Evolutionary conservation across 2,113 vertebrate species (phyloP), one percentile per base, ranked within the genome.

Genomic region (Xenopus borealis): DNA sequence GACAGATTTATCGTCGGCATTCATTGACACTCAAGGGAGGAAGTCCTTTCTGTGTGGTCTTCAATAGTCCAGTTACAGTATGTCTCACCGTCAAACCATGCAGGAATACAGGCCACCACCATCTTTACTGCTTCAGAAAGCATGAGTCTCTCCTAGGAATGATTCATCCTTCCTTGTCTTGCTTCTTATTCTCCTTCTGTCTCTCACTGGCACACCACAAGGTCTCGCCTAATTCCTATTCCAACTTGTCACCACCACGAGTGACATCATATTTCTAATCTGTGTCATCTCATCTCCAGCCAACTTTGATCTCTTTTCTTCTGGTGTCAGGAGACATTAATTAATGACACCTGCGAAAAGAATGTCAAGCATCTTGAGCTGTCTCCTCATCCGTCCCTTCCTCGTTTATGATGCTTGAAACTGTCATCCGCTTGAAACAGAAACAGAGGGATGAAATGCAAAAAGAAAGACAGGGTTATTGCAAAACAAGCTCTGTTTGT

Each of bases 281-380:
- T 80, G 64, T 81, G 62, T 62, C 81, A 75, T n/a, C 0, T 61
- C 1, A 62, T 75, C 82, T 86, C 75, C 72, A 79, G 80, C 63
- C 0, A 0, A 67, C 83, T 88, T 87, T 86, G 85, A 88, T 85
- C 17, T 85, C 17, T 83, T 78, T 61, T 69, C 82, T 64, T 57
- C 27, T 10, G 18, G 77, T 82, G 86, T 86, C 84, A 86, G 84
- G 80, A 87, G 75, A 81, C 14, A 12, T 78, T 87, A 87, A 86
- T 86, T 85, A 82, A 84, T 86, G 85, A 82, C 84, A 87, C 67
- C 63, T 86, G 85, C 71, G 18, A 69, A 63, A 82, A 69, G 71
- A 86, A 86, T 83, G 62, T 58, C 79, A 81, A 78, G 78, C 72
- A 70, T 72, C 83, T 80, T 64, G 3, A 3, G 19, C 23, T 19